Conservation (phyloP, 2,113 vertebrate species). For the Dipodomys merriami region DNA sequence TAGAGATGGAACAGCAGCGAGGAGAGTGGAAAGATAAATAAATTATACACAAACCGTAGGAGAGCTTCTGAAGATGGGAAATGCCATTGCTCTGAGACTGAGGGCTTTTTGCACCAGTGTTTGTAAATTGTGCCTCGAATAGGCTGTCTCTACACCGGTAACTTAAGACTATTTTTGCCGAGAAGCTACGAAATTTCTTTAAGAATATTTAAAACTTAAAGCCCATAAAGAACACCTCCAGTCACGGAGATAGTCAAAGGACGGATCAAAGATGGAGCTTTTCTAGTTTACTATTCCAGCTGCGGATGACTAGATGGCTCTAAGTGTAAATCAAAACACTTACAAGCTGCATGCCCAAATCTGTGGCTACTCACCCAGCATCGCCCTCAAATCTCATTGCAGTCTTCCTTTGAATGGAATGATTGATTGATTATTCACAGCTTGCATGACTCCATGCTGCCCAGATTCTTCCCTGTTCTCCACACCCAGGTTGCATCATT, state of each 20-base stretch:
- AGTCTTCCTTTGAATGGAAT: conserved; percentile 80
- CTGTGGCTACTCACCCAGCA: conserved; percentile 61
- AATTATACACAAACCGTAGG: conserved; percentile 32
- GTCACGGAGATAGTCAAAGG: conserved; percentile 66
- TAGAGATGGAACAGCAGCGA: conserved; percentile 33
- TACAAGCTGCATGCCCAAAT: conserved; percentile 69
- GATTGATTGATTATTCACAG: conserved; percentile 86
- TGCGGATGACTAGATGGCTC: conserved; percentile 51
- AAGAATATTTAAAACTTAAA: conserved; percentile 54
- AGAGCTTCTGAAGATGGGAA: conserved; percentile 28
- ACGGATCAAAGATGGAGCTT: conserved; percentile 72
- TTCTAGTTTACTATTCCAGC: conserved; percentile 61
- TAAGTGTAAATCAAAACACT: conserved; percentile 80
- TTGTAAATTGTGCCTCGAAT: conserved; percentile 44
- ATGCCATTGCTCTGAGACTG: conserved; percentile 13
- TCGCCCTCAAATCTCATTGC: conserved; percentile 81
- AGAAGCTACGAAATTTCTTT: conserved; percentile 37
- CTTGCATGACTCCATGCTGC: conserved; percentile 78
- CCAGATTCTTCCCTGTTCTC: conserved; percentile 78
- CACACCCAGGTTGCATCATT: conserved; percentile 85
- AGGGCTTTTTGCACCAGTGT: conserved; percentile 34
- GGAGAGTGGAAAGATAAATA: conserved; percentile 49
- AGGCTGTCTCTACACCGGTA: neutral
- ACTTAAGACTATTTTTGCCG: conserved; percentile 34
- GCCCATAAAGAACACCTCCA: conserved; percentile 11